Evolutionary conservation across 1,140 invertebrate species (phyloP).

Genomic region (Drosophila willistoni): DNA sequence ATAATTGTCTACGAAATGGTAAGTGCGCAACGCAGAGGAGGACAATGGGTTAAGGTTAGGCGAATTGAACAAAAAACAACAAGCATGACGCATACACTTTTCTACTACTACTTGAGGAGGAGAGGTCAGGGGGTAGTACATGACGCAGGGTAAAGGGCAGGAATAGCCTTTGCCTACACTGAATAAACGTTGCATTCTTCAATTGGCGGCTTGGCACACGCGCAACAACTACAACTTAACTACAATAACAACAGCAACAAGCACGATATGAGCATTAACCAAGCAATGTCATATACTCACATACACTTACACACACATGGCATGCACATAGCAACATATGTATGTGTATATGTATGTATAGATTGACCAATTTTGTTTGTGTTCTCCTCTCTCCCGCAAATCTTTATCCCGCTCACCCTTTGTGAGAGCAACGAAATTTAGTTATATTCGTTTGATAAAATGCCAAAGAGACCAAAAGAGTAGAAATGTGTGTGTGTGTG

Average conservation of each 20-base stretch:
- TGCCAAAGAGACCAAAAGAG: conserved; percentile 1
- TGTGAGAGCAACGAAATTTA: conserved; percentile 53
- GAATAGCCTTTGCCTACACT: too few relatives aligned
- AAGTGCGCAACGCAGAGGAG: neutral
- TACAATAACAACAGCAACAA: conserved; percentile 51
- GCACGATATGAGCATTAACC: conserved; percentile 35
- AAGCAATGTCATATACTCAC: conserved; percentile 59
- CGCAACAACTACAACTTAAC: conserved; percentile 49
- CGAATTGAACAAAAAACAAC: conserved; percentile 11
- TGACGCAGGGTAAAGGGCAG: neutral
- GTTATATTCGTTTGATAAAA: conserved; percentile 13
- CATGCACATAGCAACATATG: neutral
- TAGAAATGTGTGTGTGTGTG: neutral
- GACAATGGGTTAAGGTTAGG: conserved; percentile 32
- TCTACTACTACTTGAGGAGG: neutral
- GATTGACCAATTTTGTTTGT: neutral
- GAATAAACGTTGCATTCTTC: conserved; percentile 59
- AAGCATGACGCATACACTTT: conserved; percentile 13
- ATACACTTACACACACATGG: conserved; percentile 17
- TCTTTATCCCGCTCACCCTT: conserved; percentile 11
- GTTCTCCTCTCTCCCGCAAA: conserved; percentile 8
- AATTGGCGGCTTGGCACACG: conserved; percentile 73
- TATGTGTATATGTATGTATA: neutral
- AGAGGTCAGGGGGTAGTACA: too few relatives aligned
- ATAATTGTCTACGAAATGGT: conserved; percentile 2